A percentile compares a stretch with the other conserved stretches of the same genome.
These are phyloP conservation scores for Diogma glabrata DNA, from an alignment of 2,888 invertebrate genomes.

Conservation along the genomic window DNA sequence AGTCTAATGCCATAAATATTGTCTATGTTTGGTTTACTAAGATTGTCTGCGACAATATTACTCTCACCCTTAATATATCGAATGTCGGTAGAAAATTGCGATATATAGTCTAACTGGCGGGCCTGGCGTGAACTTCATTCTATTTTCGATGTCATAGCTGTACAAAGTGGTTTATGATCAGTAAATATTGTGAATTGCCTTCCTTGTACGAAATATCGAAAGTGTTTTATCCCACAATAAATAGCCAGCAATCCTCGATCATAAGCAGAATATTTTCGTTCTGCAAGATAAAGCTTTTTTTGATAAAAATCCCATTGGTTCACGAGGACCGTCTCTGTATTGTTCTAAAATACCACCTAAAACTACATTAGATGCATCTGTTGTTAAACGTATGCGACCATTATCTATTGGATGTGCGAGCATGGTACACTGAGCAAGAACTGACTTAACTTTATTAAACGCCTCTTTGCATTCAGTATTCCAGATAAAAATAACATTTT, in stretches of 20 bases:
- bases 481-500: no score
- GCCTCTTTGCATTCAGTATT: no score
- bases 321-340: conserved; percentile 19
- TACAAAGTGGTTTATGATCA: conserved; percentile 27
- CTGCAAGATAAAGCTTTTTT: no score
- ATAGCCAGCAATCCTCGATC: conserved; percentile 30
- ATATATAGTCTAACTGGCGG: conserved; percentile 25
- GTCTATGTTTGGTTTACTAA: background rate
- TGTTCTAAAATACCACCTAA: conserved; percentile 32
- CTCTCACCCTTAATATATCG: conserved; percentile 12
- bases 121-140: conserved; percentile 27
- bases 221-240: conserved; percentile 26
- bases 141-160: conserved; percentile 23
- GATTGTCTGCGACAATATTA: conserved; percentile 8
- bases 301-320: no score
- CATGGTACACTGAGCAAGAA: no score
- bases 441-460: conserved; percentile 16
- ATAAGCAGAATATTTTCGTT: no score
- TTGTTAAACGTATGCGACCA: no score
- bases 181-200: conserved; percentile 24
- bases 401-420: no score
- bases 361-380: conserved; percentile 26
- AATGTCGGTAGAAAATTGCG: conserved; percentile 12
- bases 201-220: conserved; percentile 29
- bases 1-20: background rate